Conservation (phyloP, 2,113 vertebrate species). For the Dromaius novaehollandiae region DNA sequence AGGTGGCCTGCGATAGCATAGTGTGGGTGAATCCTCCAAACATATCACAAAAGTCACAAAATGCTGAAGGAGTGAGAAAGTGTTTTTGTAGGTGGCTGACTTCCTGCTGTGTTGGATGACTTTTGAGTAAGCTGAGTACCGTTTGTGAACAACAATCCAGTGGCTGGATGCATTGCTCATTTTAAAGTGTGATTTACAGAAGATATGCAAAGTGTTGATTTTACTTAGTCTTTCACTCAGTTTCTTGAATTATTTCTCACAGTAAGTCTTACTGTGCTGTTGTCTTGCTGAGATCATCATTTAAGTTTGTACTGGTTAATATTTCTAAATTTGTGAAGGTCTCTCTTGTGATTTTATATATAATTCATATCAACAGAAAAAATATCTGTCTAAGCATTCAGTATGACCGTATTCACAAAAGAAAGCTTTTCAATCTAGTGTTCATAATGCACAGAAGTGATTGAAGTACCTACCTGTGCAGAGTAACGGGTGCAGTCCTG, state of each 20-base stretch:
- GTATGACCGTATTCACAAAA: not conserved
- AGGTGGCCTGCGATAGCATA: not conserved
- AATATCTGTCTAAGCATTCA: not conserved
- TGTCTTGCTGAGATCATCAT: not conserved
- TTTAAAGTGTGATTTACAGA: not conserved
- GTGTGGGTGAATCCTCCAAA: not conserved
- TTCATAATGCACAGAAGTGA: not conserved
- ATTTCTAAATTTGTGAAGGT: not conserved
- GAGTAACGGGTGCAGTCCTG: not conserved
- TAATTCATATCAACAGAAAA: not conserved
- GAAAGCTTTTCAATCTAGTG: not conserved
- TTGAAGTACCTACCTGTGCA: not conserved
- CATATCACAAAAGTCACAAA: not conserved
- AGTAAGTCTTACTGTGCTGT: not conserved
- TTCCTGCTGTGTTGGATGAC: not conserved
- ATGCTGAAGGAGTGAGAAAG: conserved; percentile 42
- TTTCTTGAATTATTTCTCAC: not conserved
- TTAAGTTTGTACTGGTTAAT: not conserved
- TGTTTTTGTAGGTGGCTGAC: conserved; percentile 46
- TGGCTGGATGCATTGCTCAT: not conserved
- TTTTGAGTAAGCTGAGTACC: not conserved
- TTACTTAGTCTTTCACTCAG: not conserved
- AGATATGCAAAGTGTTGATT: not conserved
- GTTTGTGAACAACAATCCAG: not conserved
- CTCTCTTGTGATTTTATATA: not conserved